A percentile compares a stretch with the other conserved stretches of the same genome.
phyloP scores from a whole-genome alignment of 2,888 invertebrate genomes.

The Ommatoiulus sabulosus region DNA sequence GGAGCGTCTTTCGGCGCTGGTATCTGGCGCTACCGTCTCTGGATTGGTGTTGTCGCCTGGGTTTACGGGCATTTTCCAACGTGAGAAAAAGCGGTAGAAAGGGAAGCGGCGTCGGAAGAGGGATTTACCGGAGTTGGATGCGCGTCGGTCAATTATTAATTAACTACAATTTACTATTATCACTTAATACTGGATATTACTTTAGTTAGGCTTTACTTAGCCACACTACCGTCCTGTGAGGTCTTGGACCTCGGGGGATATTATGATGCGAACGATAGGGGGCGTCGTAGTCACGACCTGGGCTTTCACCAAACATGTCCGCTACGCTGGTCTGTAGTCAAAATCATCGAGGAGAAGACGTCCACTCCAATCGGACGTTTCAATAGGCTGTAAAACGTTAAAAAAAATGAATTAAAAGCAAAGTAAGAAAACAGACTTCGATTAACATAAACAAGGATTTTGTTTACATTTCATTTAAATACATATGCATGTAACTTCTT shows the following conservation, averaged over 20 bases:
- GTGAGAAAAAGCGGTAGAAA: not conserved
- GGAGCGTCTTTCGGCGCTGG: not conserved
- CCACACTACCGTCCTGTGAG: slow-evolving; percentile 46
- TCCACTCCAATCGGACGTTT: no score
- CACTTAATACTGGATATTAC: not conserved
- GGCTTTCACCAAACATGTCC: slow-evolving; percentile 9
- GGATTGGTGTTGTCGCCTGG: slow-evolving; percentile 1
- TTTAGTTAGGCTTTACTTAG: slow-evolving; percentile 21
- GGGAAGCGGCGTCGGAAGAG: not conserved
- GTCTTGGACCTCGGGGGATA: slow-evolving; percentile 45
- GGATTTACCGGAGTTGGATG: not conserved
- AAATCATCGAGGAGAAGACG: slow-evolving; percentile 2
- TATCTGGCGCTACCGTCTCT: not conserved
- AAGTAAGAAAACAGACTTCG: no score
- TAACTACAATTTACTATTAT: not conserved
- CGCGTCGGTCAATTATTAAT: not conserved
- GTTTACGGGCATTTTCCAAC: slow-evolving; percentile 53
- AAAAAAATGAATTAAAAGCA: no score
- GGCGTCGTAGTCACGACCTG: not conserved
- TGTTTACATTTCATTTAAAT: no score
- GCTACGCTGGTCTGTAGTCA: not conserved
- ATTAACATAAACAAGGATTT: no score
- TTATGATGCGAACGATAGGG: slow-evolving; percentile 7
- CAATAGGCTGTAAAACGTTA: no score
- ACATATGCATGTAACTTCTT: no score